Base-by-base conservation (phyloP, 2,113 vertebrate genomes). In the Leptodactylus fuscus region DNA sequence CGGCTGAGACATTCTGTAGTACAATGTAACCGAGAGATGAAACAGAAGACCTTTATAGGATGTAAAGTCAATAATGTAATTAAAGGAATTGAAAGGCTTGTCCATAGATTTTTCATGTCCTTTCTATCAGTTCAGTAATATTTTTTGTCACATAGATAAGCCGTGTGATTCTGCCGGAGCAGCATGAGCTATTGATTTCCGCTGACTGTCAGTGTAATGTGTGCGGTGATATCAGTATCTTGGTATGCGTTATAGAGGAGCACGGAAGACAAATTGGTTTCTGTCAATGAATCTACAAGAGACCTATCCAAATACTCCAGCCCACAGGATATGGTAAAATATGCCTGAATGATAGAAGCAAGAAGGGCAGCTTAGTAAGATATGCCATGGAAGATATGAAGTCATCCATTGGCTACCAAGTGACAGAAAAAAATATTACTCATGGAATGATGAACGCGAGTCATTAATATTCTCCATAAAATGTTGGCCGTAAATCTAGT, bases 201-300 rank as follows among this genome's bases (percentile, higher is more conserved):
- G 18, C 32, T 67, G 48, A 20, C 48, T 70, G 62, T 71, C 49
- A 85, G 49, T 55, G 48, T 58, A 71, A 55, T 46, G 20, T 53
- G 70, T 81, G 70, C 67, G 65, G 58, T 38, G 65, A 78, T 51
- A 32, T 73, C 78, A 81, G 84, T 34, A 46, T 60, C 53, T 53
- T 86, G 84, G 84, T 77, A 71, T 13, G 29, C 62, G 11, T 13
- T 24, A 36, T 60, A 38, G 24, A 78, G 83, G 1, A 36, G 46
- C 79, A 34, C 13, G 29, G 16, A 24, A 70, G 51, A 67, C 60
- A 65, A 76, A 79, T 67, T 55, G 32, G 7, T 38, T 80, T 85
- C n/a, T 85, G 62, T 71, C 41, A 85, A 60, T 70, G 34, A 85
- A 24, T 71, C 78, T 58, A 70, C 29, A 60, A 60, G 76, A 62